Evolutionary conservation across 2,113 vertebrate species (phyloP), one percentile per base, ranked within the genome.

Genomic region (Chaetodon auriga): DNA sequence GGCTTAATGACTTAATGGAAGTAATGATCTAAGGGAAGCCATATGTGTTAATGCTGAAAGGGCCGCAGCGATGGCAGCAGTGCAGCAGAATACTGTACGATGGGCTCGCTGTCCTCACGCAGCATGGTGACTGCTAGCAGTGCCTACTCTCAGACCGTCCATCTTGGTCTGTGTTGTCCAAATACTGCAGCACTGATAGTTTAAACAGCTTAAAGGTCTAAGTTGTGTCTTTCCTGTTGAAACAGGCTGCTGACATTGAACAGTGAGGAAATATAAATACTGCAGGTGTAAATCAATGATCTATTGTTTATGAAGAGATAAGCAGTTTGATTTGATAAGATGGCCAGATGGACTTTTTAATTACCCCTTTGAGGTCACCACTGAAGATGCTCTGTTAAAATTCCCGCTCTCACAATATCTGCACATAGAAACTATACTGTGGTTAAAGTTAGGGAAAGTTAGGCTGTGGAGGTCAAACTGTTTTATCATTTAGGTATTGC

Each of bases 1-100:
- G 71, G 61, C 89, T 81, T 94, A 93, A 94, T 92, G 92, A 94
- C 94, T 93, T 92, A 92, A 94, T 93, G 93, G 93, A 92, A 93
- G 91, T 90, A 93, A 93, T 93, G 92, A 92, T 93, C 81, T 92
- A 91, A 93, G 87, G 80, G 88, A 93, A 89, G 90, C 90, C 92
- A 93, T 86, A 82, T 93, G 92, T 91, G 91, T 82, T 87, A 76
- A 91, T 86, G 81, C 75, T 79, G 72, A 63, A 72, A 54, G 82
- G 87, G 64, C 78, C 78, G 45, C 65, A 11, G 64, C 65, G n/a
- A 55, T 49, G 61, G 45, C 65, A 11, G 64, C 65, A 23, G 60
- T 49, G 61, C 55, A 72, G 81, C 49, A 48, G 68, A 49, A 76
- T 9, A 21, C 70, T 30, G 60, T 14, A 36, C 19, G 77, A 81